Conservation (phyloP, 2,888 invertebrate species). For the Apodemia hepburni region DNA sequence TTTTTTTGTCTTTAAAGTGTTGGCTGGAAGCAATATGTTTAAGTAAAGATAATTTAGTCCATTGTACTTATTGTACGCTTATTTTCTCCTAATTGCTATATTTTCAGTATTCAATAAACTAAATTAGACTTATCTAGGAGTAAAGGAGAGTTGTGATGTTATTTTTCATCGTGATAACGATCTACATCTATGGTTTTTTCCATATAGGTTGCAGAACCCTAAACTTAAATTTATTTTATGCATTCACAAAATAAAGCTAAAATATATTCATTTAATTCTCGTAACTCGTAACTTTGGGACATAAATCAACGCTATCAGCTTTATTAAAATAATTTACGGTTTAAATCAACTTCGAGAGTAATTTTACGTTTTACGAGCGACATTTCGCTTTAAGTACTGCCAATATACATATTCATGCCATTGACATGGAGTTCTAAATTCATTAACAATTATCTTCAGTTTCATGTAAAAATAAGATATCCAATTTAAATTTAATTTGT, state of each 20-base stretch:
- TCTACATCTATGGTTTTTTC: too few relatives aligned
- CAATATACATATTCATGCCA: conserved; percentile 22
- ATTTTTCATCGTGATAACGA: too few relatives aligned
- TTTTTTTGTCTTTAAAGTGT: too few relatives aligned
- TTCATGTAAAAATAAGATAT: not conserved
- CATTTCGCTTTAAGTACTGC: conserved; percentile 25
- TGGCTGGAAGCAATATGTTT: too few relatives aligned
- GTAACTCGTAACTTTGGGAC: conserved; percentile 40
- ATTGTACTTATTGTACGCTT: too few relatives aligned
- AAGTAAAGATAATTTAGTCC: too few relatives aligned
- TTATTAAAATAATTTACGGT: conserved; percentile 52
- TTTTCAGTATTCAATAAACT: too few relatives aligned
- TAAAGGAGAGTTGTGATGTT: too few relatives aligned
- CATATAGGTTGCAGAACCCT: not conserved
- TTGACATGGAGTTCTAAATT: conserved; percentile 19
- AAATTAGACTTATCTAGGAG: too few relatives aligned
- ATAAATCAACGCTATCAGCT: conserved; percentile 44
- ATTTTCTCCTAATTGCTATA: too few relatives aligned
- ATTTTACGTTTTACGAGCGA: conserved; percentile 36
- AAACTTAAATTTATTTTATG: conserved; percentile 16
- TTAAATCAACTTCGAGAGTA: conserved; percentile 42
- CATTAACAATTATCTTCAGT: conserved; percentile 6
- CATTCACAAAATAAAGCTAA: conserved; percentile 22
- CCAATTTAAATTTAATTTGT: too few relatives aligned
- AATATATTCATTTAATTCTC: conserved; percentile 32